Evolutionary conservation across 2,888 invertebrate species (phyloP), one percentile per base, ranked within the genome.

Genomic region (Drosophila borealis): DNA sequence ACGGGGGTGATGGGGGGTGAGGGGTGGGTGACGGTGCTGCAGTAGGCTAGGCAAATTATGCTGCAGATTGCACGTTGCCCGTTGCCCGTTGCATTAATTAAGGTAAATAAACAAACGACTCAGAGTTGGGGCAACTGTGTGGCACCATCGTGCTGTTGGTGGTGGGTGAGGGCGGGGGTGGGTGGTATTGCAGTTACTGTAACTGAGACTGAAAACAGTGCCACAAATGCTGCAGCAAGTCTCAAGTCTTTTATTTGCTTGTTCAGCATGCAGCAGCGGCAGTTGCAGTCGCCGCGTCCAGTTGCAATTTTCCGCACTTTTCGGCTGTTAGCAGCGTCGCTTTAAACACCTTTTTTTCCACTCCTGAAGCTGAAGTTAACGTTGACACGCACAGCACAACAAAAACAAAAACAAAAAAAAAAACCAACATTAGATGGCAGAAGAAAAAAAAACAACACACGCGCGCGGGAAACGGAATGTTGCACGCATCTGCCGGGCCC

Each of bases 31-130:
- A 17, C 17, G 17, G n/a, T 46, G 34, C 17, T 37, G 51, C 36
- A 13, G 48, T 41, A 39, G 72, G 36, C 51, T 62, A 49, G 50
- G 74, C 67, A 87, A 82, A 86, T 80, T 82, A 82, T 81, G 82
- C 69, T 85, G 85, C 66, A 68, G 19, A 50, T 17, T 59, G 34
- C 46, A 21, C 11, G 55, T 19, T 49, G 49, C 60, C 41, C 34
- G 13, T 17, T 46, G 41, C 34, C 48, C 49, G 46, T 59, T 70
- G 85, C 85, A 85, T 85, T 85, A 85, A 85, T 85, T 85, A 85
- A 88, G 88, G 89, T 89, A 85, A 85, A 85, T 80, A 81, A 83
- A 83, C 81, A 84, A 87, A 69, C 64, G 74, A 48, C 29, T 29
- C 29, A 8, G 29, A 29, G 29, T 29, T 29, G 29, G 8, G 21